phyloP scores from a whole-genome alignment of 2,888 invertebrate species.

The Thereva nobilitata region DNA sequence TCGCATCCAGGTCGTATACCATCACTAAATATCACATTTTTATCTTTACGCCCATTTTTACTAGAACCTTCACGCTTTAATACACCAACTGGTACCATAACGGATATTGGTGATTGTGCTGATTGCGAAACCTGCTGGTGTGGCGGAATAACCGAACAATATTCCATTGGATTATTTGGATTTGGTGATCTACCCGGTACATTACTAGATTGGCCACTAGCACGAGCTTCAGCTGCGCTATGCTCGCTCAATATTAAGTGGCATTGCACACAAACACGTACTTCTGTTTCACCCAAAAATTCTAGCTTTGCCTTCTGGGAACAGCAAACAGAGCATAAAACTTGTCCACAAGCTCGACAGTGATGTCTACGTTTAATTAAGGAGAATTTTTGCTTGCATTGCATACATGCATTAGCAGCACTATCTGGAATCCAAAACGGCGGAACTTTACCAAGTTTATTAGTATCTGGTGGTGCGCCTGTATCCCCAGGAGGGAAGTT shows the following conservation, averaged over 20 bases:
- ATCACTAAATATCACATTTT: conserved; percentile 86
- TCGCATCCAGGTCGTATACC: conserved; percentile 87
- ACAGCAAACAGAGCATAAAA: conserved; percentile 79
- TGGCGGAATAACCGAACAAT: conserved; percentile 82
- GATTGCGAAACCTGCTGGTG: conserved; percentile 66
- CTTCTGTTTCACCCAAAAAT: conserved; percentile 74
- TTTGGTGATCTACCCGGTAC: conserved; percentile 63
- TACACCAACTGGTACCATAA: conserved; percentile 86
- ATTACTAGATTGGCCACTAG: neutral
- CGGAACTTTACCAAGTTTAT: conserved; percentile 70
- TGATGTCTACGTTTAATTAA: conserved; percentile 83
- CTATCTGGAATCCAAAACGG: conserved; percentile 88
- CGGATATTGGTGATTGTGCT: conserved; percentile 65
- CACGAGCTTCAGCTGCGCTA: conserved; percentile 36
- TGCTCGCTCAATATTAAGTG: conserved; percentile 63
- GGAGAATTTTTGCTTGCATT: conserved; percentile 79
- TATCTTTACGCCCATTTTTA: conserved; percentile 63
- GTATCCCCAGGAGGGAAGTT: conserved; percentile 37
- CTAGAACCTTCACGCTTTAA: conserved; percentile 64
- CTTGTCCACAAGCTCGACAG: conserved; percentile 84
- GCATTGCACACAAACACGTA: conserved; percentile 77
- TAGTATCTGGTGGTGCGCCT: conserved; percentile 43
- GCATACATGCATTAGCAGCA: conserved; percentile 79
- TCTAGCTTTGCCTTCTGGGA: conserved; percentile 70
- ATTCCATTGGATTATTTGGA: conserved; percentile 86